Evolutionary conservation across 1,140 invertebrate genomes (phyloP).

Genomic region (Atopsyche davidsoni): DNA sequence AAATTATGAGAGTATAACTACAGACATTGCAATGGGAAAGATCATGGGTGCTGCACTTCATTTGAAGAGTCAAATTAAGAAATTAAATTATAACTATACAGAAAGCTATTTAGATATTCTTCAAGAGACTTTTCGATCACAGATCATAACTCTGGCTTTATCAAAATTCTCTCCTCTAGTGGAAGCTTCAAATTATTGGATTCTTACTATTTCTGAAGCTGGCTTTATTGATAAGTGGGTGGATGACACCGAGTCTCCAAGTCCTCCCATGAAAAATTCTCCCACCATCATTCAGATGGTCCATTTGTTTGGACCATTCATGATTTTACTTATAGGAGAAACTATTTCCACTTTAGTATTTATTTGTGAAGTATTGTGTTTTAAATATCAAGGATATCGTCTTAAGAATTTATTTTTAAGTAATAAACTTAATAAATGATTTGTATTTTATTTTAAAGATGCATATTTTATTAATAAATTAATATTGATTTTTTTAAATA

Average conservation of each 20-base stretch:
- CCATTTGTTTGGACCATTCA: slow-evolving; percentile 20
- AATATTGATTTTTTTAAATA: slow-evolving; percentile 4
- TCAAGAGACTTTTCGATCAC: slow-evolving; percentile 19
- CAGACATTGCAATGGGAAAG: slow-evolving; percentile 16
- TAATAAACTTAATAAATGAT: background rate
- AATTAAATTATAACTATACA: slow-evolving; percentile 20
- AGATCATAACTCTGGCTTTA: slow-evolving; percentile 20
- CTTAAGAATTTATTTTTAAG: too few species aligned
- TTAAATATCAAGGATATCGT: too few species aligned
- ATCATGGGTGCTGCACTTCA: slow-evolving; percentile 13
- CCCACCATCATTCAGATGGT: slow-evolving; percentile 17
- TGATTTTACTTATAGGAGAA: slow-evolving; percentile 18
- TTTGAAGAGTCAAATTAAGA: slow-evolving; percentile 16
- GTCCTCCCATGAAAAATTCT: background rate
- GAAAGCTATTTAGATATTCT: slow-evolving; percentile 18
- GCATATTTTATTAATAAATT: background rate
- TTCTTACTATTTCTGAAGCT: slow-evolving; percentile 20
- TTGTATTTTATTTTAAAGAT: too few species aligned
- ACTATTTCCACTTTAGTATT: slow-evolving; percentile 15
- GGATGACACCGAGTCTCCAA: slow-evolving; percentile 10
- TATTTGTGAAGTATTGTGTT: slow-evolving; percentile 12
- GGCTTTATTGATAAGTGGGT: slow-evolving; percentile 25
- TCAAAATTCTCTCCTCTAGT: slow-evolving; percentile 16
- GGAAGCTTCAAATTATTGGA: slow-evolving; percentile 17
- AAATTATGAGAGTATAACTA: slow-evolving; percentile 13